Evolutionary conservation across 1,140 invertebrate species (phyloP).

Genomic region (Leptinotarsa lineolata): DNA sequence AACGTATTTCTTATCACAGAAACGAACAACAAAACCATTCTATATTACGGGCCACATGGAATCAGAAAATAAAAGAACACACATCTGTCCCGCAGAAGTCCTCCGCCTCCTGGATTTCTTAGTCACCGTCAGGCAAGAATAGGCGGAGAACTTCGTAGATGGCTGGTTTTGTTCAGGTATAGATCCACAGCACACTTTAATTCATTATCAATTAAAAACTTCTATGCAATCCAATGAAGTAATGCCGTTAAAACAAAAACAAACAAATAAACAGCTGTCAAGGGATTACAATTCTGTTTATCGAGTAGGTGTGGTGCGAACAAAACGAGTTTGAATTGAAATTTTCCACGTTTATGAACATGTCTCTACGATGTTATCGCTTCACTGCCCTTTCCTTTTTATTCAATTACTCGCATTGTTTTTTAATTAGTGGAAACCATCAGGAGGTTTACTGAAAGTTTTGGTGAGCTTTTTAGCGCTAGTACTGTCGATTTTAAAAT

Average conservation of each 20-base stretch:
- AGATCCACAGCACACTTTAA: constrained; percentile 18
- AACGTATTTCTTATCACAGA: no score
- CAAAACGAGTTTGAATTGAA: constrained; percentile 30
- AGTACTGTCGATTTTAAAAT: constrained; percentile 2
- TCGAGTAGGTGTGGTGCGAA: constrained; percentile 35
- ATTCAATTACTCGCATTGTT: constrained; percentile 34
- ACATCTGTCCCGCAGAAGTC: constrained; percentile 34
- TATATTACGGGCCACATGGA: neutral
- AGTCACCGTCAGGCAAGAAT: constrained; percentile 5
- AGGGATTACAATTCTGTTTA: constrained; percentile 32
- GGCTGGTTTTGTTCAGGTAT: constrained; percentile 22
- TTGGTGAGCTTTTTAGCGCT: constrained; percentile 34
- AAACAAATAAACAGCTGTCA: constrained; percentile 33
- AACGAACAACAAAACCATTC: neutral
- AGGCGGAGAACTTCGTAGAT: constrained; percentile 23
- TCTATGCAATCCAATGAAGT: constrained; percentile 27
- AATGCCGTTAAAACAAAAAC: constrained; percentile 30
- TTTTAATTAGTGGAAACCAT: constrained; percentile 32
- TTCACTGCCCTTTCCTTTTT: constrained; percentile 35
- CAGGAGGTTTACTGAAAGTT: constrained; percentile 26
- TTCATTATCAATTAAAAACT: constrained; percentile 35
- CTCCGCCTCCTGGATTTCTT: constrained; percentile 33
- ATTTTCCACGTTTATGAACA: constrained; percentile 39
- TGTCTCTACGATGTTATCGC: constrained; percentile 38
- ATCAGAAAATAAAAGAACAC: constrained; percentile 4